Evolutionary conservation across 2,888 invertebrate genomes (phyloP).

Genomic region (Hypomecis atomaria): DNA sequence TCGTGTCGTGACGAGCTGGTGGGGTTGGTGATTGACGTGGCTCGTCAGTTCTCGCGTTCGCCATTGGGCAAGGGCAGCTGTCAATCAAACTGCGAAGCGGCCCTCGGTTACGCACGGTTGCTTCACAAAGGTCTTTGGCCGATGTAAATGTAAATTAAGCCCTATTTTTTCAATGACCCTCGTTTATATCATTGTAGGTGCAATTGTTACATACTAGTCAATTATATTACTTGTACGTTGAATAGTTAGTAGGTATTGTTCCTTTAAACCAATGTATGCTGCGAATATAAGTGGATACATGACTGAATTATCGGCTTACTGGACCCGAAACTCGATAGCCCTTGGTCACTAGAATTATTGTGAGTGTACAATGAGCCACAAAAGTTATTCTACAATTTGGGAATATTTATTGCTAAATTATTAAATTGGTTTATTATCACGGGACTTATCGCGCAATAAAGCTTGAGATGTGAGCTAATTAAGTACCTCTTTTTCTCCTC

Average conservation of each 20-base stretch:
- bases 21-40: slow-evolving; percentile 87
- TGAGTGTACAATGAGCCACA: slow-evolving; percentile 50
- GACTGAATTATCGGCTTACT: slow-evolving; percentile 72
- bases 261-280: not conserved
- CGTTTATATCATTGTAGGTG: slow-evolving; percentile 17
- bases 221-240: too few species aligned
- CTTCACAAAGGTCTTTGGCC: slow-evolving; percentile 54
- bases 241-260: not conserved
- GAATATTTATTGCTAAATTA: not conserved
- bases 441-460: too few species aligned
- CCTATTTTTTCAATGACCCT: slow-evolving; percentile 34
- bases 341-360: slow-evolving; percentile 70
- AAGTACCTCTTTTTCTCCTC: too few species aligned
- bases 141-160: slow-evolving; percentile 38
- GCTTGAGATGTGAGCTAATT: too few species aligned
- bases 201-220: slow-evolving; percentile 31
- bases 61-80: slow-evolving; percentile 92
- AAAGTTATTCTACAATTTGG: slow-evolving; percentile 44
- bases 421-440: too few species aligned
- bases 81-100: slow-evolving; percentile 87
- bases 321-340: slow-evolving; percentile 78
- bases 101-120: slow-evolving; percentile 76
- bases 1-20: slow-evolving; percentile 60
- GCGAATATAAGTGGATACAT: slow-evolving; percentile 48
- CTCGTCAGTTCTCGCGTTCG: slow-evolving; percentile 90